phyloP scores from a whole-genome alignment of 2,797 vertebrate genomes.

The Oryzias dopingdopingensis region DNA sequence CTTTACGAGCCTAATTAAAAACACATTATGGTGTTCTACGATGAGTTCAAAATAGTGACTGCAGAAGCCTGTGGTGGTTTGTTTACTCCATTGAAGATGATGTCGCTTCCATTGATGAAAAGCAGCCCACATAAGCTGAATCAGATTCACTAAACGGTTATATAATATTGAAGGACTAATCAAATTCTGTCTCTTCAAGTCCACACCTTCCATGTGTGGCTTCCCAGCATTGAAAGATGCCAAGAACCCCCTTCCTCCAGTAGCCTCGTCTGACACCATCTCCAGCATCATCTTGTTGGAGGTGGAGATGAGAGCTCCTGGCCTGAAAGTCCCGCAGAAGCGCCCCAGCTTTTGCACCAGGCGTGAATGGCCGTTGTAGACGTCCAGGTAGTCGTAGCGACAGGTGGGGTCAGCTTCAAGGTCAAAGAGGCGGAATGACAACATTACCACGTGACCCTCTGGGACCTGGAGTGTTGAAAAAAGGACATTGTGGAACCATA shows the following conservation, averaged over 20 bases:
- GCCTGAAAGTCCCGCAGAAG: slow-evolving; percentile 90
- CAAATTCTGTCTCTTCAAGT: neutral
- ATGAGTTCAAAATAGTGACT: too few species aligned
- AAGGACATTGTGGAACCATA: too few species aligned
- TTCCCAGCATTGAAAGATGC: slow-evolving; percentile 84
- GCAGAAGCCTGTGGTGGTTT: too few species aligned
- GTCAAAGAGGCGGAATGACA: slow-evolving; percentile 90
- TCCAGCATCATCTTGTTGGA: slow-evolving; percentile 87
- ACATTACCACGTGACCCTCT: slow-evolving; percentile 84
- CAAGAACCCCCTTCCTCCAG: slow-evolving; percentile 84
- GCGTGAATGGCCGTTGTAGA: slow-evolving; percentile 83
- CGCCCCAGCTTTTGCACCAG: slow-evolving; percentile 83
- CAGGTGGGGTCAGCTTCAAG: slow-evolving; percentile 87
- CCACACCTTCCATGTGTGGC: slow-evolving; percentile 81
- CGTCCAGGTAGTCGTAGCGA: slow-evolving; percentile 86
- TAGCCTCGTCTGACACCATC: slow-evolving; percentile 83
- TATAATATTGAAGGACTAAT: too few species aligned
- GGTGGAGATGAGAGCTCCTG: slow-evolving; percentile 85
- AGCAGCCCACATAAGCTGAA: neutral
- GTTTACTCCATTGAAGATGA: too few species aligned
- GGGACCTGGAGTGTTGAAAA: slow-evolving; percentile 78
- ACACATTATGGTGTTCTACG: neutral
- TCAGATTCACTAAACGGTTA: neutral
- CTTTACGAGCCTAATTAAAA: neutral
- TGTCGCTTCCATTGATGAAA: neutral